Evolutionary conservation across 2,113 vertebrate species (phyloP), one percentile per base, ranked within the genome.

Genomic region (Paracyprichromis sp.): DNA sequence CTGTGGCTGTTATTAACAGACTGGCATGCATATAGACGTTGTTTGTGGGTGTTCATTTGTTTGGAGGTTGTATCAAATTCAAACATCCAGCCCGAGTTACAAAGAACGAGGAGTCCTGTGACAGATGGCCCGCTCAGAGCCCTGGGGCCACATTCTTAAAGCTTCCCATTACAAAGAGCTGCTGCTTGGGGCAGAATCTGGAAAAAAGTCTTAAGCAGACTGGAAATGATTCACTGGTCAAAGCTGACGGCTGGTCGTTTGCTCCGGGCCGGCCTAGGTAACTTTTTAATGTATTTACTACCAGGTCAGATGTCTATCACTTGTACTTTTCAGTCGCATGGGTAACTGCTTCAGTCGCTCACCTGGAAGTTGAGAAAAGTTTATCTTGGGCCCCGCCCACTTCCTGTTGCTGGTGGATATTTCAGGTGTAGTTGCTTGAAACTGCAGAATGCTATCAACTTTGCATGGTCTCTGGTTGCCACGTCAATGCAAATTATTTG

Each of bases 91-190:
- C 71, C 16, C 1, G 9, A 50, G 26, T 50, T 8, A 73, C 13
- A 73, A 29, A 47, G 40, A 26, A 0, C 1, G 7, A 31, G 71
- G 45, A 50, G 10, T 78, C 45, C 26, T 52, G 45, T 52, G 29
- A 52, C 73, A 78, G 45, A 78, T 78, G 24, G 21, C 71, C 71
- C 3, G 11, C 71, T 47, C 26, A 19, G 71, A 78, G 45, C 45
- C 73, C 73, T 5, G 45, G 45, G 45, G 73, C 45, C 73, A 52
- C 45, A 34, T 78, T 78, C 73, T 52, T 31, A 5, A 50, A 78
- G 73, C 26, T 50, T 31, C 73, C 9, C 73, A 34, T 50, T 78
- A 78, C 73, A 52, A 78, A 78, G 16, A 78, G 71, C 71, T 78
- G 43, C 24, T 50, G 40, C 9, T 31, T 0, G 43, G 24, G 71